Base-by-base conservation (phyloP, 2,797 vertebrate genomes). In the Cryptoprocta ferox region DNA sequence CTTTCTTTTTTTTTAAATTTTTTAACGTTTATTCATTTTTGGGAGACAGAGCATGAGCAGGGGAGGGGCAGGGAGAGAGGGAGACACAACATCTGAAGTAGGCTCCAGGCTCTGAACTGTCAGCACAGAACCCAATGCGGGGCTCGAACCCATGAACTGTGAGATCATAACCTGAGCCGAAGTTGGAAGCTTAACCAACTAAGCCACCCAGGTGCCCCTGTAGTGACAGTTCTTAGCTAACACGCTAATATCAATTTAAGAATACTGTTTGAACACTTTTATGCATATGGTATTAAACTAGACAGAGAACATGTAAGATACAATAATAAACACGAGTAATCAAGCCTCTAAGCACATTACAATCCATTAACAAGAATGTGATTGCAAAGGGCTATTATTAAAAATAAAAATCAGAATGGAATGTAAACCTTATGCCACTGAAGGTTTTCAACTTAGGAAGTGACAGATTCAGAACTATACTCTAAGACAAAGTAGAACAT, bases 241-340 rank as follows among this genome's bases (percentile, higher is more conserved):
- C 30, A 94, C 79, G 18, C 1, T 21, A 93, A 39, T 80, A 83
- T 82, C 71, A 89, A 65, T 80, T 82, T 66, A 71, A 71, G 45
- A 96, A 80, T 61, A 90, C 14, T 90, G 26, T 90, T 48, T 76
- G 53, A 71, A 59, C 26, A 86, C n/a, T 66, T 96, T 28, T 90
- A 83, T 19, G 89, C 3, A 66, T 70, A 75, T 1, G 2, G 19
- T 26, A 86, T n/a, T 94, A 45, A 94, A 92, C 16, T 86, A 94
- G 6, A 91, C 6, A 94, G 5, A 65, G 16, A 5, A 68, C 28
- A 88, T 10, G 14, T 73, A 81, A 11, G 9, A 66, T 39, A 73
- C 14, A 85, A 92, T 75, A 28, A 87, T 28, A 95, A 70, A 59
- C 26, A 75, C 11, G 59, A 26, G 16, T 8, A 75, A 10, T 61